Percentiles rank a stretch among this genome's conserved stretches.
phyloP scores from a whole-genome alignment of 2,888 invertebrate genomes.

The Drosophila melanosoma region DNA sequence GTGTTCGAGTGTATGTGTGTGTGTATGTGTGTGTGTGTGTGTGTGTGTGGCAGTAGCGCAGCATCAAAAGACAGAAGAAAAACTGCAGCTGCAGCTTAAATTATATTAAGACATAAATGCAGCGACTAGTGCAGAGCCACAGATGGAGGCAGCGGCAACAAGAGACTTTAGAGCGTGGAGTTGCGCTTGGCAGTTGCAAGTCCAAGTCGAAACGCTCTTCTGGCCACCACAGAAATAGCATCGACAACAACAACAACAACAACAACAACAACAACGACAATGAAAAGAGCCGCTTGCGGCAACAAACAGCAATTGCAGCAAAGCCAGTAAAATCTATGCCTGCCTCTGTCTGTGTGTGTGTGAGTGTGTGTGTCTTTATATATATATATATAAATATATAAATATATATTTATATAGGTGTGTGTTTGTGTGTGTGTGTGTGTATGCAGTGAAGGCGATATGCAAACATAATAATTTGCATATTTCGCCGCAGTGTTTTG shows the following conservation, averaged over 20 bases:
- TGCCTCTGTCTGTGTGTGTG: not conserved
- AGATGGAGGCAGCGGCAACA: conserved; percentile 2
- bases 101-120: conserved; percentile 63
- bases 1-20: not conserved
- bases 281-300: conserved; percentile 38
- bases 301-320: conserved; percentile 25
- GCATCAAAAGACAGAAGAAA: conserved; percentile 36
- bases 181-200: conserved; percentile 16
- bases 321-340: conserved; percentile 30
- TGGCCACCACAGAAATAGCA: conserved; percentile 27
- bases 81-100: conserved; percentile 46
- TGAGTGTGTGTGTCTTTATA: not conserved
- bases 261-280: conserved; percentile 34
- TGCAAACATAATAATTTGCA: conserved; percentile 80
- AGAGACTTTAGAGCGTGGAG: conserved; percentile 7
- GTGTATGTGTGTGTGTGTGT: conserved; percentile 17
- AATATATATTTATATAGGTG: not conserved
- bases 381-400: too few relatives aligned
- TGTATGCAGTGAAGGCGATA: conserved; percentile 52
- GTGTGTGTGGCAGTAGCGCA: conserved; percentile 48
- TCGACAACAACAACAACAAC: conserved; percentile 31
- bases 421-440: not conserved
- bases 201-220: conserved; percentile 20
- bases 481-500: conserved; percentile 68
- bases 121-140: conserved; percentile 4